phyloP scores from a whole-genome alignment of 2,113 vertebrate genomes.

The Brienomyrus longianalis region DNA sequence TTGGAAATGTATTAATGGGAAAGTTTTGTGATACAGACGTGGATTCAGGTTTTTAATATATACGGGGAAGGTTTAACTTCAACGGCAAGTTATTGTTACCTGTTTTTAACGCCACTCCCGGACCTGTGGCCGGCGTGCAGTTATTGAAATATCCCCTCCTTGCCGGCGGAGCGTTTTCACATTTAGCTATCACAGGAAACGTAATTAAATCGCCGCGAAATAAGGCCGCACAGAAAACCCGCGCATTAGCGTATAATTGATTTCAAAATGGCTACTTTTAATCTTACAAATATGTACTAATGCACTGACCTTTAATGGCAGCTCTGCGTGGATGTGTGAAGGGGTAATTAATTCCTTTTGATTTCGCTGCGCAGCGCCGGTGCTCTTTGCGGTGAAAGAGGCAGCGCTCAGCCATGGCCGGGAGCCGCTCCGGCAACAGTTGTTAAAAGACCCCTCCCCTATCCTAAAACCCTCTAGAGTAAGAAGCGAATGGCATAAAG shows the following conservation, averaged over 20 bases:
- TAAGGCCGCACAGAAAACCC: constrained; percentile 4
- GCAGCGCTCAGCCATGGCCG: constrained; percentile 51
- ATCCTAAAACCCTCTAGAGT: constrained; percentile 64
- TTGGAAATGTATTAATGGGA: background rate
- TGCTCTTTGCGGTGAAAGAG: constrained; percentile 72
- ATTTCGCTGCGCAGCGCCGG: constrained; percentile 65
- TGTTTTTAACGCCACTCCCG: background rate
- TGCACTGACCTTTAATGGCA: constrained; percentile 27
- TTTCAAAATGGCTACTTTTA: constrained; percentile 21
- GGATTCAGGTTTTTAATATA: background rate
- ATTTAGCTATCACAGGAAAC: constrained; percentile 12
- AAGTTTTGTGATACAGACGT: background rate
- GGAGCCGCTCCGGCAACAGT: constrained; percentile 70
- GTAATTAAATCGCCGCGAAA: constrained; percentile 10
- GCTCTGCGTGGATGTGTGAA: constrained; percentile 20
- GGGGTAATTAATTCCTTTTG: constrained; percentile 50
- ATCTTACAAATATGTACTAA: constrained; percentile 28
- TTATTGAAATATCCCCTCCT: background rate
- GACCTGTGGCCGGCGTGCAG: background rate
- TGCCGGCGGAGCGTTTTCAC: background rate
- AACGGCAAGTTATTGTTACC: background rate
- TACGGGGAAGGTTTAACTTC: background rate
- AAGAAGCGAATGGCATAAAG: constrained; percentile 75
- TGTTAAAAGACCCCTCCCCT: constrained; percentile 64
- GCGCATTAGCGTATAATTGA: constrained; percentile 18